Percentiles rank a stretch among this genome's conserved stretches.
Conservation (phyloP, 1,140 invertebrate species). For the Caenorhabditis latens region DNA sequence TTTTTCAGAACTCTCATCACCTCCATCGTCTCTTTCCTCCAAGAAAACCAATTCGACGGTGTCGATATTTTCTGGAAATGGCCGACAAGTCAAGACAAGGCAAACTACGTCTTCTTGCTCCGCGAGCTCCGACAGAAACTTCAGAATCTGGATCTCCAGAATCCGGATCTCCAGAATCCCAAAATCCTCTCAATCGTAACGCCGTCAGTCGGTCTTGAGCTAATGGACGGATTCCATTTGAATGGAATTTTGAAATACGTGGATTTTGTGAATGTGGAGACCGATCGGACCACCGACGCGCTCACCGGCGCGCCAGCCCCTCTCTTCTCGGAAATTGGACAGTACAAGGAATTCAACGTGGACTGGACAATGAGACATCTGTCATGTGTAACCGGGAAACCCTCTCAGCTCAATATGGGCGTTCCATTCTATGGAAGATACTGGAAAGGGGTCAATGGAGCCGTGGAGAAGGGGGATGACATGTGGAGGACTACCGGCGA, state of each 20-base stretch:
- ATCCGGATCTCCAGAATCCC: background rate
- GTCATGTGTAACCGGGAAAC: conserved; percentile 65
- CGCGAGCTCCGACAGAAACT: conserved; percentile 63
- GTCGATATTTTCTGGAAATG: conserved; percentile 82
- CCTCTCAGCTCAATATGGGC: conserved; percentile 69
- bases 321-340: conserved; percentile 70
- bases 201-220: conserved; percentile 73
- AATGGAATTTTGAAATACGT: conserved; percentile 68
- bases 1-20: conserved; percentile 57
- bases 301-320: conserved; percentile 73
- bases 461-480: conserved; percentile 71
- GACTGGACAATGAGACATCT: conserved; percentile 76
- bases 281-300: conserved; percentile 73
- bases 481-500: conserved; percentile 72
- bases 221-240: conserved; percentile 73
- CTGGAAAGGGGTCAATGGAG: conserved; percentile 73
- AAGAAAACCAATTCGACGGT: conserved; percentile 64
- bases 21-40: conserved; percentile 62
- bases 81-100: conserved; percentile 82
- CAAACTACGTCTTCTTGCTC: conserved; percentile 66
- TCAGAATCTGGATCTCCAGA: too few species aligned
- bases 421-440: conserved; percentile 76
- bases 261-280: conserved; percentile 75
- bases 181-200: conserved; percentile 68
- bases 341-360: conserved; percentile 74